phyloP scores from a whole-genome alignment of 2,113 vertebrate species.

The Ginglymostoma cirratum region DNA sequence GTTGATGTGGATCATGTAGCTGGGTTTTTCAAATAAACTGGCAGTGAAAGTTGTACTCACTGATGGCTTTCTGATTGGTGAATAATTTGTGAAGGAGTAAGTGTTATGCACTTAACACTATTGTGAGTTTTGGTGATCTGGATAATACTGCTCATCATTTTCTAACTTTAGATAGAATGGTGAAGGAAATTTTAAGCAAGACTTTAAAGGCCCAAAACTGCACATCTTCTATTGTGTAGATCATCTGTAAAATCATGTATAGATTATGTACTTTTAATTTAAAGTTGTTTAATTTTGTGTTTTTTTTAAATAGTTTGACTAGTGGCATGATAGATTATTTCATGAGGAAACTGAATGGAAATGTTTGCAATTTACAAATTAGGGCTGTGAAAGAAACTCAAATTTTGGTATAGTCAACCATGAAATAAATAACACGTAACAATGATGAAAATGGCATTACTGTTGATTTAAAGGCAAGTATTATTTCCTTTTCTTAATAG shows the following conservation, averaged over 20 bases:
- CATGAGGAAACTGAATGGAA: constrained; percentile 15
- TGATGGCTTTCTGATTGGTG: neutral
- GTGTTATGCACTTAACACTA: neutral
- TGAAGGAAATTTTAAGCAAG: neutral
- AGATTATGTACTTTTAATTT: neutral
- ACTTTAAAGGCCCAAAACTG: neutral
- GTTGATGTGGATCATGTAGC: neutral
- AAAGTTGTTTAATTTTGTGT: neutral
- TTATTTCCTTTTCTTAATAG: neutral
- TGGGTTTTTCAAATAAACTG: neutral
- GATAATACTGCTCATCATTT: neutral
- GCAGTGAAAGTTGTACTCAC: neutral
- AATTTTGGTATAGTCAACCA: neutral
- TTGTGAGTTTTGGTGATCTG: neutral
- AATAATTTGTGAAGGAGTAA: neutral
- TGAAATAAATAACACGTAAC: neutral
- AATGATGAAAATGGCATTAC: neutral
- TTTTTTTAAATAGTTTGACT: neutral
- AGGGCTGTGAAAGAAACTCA: constrained; percentile 10
- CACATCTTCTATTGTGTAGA: neutral
- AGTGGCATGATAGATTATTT: neutral
- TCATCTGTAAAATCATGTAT: neutral
- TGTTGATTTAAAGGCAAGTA: neutral
- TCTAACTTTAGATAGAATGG: neutral
- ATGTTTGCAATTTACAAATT: neutral